phyloP scores from a whole-genome alignment of 2,113 vertebrate species.

The Origma solitaria region DNA sequence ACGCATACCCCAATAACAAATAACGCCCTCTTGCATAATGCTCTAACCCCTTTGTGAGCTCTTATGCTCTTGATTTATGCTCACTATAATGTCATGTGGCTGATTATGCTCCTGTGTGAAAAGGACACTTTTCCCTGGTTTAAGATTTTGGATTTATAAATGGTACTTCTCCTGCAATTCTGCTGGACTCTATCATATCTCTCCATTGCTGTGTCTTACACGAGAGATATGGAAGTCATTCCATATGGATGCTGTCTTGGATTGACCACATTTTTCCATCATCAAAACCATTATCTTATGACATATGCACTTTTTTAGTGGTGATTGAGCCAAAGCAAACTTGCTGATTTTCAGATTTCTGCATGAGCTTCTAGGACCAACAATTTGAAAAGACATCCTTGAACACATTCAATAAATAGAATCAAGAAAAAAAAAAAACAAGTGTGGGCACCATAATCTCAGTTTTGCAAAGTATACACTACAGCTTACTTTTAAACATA shows the following conservation, averaged over 20 bases:
- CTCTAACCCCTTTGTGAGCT: neutral
- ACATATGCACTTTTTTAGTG: neutral
- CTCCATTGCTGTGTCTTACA: neutral
- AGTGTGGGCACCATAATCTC: neutral
- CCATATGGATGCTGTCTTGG: neutral
- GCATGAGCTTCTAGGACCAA: neutral
- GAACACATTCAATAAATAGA: neutral
- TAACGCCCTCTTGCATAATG: neutral
- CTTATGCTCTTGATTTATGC: neutral
- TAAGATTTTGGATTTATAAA: neutral
- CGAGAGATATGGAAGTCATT: neutral
- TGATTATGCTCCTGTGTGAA: neutral
- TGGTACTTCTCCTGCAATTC: neutral
- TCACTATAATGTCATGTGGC: neutral
- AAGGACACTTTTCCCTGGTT: neutral
- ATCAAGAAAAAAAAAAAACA: neutral
- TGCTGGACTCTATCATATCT: neutral
- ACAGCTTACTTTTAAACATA: neutral
- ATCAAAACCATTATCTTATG: neutral
- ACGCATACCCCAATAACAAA: neutral
- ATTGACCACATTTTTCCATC: neutral
- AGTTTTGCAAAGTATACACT: neutral
- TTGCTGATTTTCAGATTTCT: neutral
- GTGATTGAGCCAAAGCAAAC: neutral
- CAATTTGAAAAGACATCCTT: neutral